Percentiles rank a stretch among this genome's conserved stretches.
These are phyloP conservation scores for Sarcoramphus papa DNA, from an alignment of 2,797 vertebrate species.

Conservation along the genomic window DNA sequence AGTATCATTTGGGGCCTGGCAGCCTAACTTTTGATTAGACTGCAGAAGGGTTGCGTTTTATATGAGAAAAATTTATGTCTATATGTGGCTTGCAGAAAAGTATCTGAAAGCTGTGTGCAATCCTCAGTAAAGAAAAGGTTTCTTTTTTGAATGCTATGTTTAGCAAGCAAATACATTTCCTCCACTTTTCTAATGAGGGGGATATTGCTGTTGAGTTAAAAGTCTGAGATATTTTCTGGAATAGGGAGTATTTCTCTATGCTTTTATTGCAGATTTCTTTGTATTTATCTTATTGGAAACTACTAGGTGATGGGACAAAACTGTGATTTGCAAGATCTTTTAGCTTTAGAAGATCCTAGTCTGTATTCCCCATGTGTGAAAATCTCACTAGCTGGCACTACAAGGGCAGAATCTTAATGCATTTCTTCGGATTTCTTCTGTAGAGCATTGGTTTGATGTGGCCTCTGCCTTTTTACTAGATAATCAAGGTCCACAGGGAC, in stretches of 20 bases:
- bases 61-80: not conserved
- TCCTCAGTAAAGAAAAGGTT: not conserved
- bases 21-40: not conserved
- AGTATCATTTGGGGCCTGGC: not conserved
- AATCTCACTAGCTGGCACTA: conserved; percentile 36
- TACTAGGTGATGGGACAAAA: not conserved
- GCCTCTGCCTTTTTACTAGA: conserved; percentile 30
- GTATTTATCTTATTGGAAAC: not conserved
- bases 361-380: conserved; percentile 4
- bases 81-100: not conserved
- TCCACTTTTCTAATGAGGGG: not conserved
- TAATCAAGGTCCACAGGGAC: conserved; percentile 36
- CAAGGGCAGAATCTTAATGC: conserved; percentile 47
- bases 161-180: not conserved
- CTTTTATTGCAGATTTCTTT: not conserved
- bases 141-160: not conserved
- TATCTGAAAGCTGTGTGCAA: not conserved
- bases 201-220: not conserved
- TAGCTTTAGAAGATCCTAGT: not conserved
- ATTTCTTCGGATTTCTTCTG: not conserved
- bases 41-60: not conserved
- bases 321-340: not conserved
- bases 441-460: conserved; percentile 5
- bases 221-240: not conserved
- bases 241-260: not conserved